Evolutionary conservation across 2,888 invertebrate species (phyloP), one percentile per base, ranked within the genome.

Genomic region (Microctonus aethiopoides): DNA sequence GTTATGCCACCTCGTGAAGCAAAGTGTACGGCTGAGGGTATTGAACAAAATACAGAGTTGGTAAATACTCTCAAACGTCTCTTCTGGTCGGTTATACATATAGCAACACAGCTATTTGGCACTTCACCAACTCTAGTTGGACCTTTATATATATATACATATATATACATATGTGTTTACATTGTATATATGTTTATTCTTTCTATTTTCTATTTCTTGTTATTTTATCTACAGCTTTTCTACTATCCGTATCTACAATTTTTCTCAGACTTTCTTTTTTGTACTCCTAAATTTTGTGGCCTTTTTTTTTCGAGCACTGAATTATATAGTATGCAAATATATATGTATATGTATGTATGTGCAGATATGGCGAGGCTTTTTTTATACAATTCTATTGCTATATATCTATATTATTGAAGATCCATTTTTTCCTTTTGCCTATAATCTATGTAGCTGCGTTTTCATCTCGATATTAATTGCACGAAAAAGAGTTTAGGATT

Each of bases 41-140:
- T 65, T 54, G 56, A 36, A 70, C 54, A 46, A 70, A 52, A 67
- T 66, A 62, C 66, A 59, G 54, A 65, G 65, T 66, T 54, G 70
- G 66, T 70, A 66, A 66, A 70, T 70, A 70, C 66, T 70, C 66
- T 62, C 54, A 70, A 70, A 62, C 66, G 41, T 70, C 66, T 70
- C 65, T 11, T 59, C 34, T 65, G 29, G 7, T 29, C 16, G 6
- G 24, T 32, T 51, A 54, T 70, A 70, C 70, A 70, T 66, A 70
- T n/a, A n/a, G n/a, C n/a, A n/a, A n/a, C n/a, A n/a, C n/a, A n/a
- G 62, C 66, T 66, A 70, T 70, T 70, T 70, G 70, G 70, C 70
- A 66, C 66, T 41, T 16, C 32, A 62, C 70, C 70, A 70, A 70
- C 62, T 70, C 66, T 56, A 70, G 70, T 67, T 65, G 39, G 66